A percentile compares a stretch with the other conserved stretches of the same genome.
phyloP scores from a whole-genome alignment of 2,797 vertebrate species.

The Rhynchonycteris naso region DNA sequence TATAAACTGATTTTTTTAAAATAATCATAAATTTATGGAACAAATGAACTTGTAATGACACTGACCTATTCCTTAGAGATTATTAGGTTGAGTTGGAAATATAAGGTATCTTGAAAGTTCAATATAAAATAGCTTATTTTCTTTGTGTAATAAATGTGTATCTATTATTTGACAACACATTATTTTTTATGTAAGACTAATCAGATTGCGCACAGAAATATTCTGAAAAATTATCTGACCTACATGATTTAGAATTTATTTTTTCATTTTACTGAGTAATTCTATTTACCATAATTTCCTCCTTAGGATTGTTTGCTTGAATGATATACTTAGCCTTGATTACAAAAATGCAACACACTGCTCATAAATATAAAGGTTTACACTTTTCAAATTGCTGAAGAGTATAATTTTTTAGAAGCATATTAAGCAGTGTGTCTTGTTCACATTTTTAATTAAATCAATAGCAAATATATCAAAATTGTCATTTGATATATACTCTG shows the following conservation, averaged over 20 bases:
- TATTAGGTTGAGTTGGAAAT: conserved; percentile 11
- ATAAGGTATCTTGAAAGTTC: background rate
- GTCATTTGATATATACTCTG: background rate
- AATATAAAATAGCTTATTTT: background rate
- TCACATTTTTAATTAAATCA: background rate
- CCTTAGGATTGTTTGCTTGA: background rate
- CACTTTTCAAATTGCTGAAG: conserved; percentile 10
- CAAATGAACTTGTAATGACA: background rate
- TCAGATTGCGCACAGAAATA: background rate
- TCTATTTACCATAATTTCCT: background rate
- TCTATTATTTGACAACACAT: background rate
- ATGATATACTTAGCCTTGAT: conserved; percentile 1
- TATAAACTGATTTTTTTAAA: background rate
- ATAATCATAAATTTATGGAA: background rate
- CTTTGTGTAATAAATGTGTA: background rate
- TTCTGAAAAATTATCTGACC: background rate
- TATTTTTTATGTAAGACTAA: background rate
- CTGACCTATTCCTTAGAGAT: background rate
- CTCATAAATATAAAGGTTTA: background rate
- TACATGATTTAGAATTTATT: background rate
- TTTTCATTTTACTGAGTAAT: background rate
- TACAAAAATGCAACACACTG: background rate
- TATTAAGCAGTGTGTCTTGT: background rate
- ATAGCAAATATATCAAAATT: background rate
- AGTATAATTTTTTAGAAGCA: background rate